These are phyloP conservation scores for Agrotis clavis DNA, from an alignment of 2,888 invertebrate genomes.

Conservation along the genomic window DNA sequence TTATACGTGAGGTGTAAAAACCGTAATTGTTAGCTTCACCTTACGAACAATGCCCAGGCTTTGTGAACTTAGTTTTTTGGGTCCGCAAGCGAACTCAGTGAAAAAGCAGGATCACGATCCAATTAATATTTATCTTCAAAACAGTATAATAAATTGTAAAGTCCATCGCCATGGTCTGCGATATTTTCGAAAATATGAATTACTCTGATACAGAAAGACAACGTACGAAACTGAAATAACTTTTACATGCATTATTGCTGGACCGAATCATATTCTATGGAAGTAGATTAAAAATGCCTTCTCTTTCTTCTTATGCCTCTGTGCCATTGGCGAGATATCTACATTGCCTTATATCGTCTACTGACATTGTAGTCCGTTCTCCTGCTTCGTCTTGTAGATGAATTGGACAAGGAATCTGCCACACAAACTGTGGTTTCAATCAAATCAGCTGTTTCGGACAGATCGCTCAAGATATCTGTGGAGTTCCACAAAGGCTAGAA, in stretches of 20 bases:
- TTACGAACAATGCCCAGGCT: constrained; percentile 24
- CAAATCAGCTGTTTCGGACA: no score
- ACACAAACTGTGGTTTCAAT: no score
- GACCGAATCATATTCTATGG: constrained; percentile 4
- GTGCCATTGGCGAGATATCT: no score
- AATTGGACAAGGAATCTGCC: no score
- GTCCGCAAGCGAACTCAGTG: neutral
- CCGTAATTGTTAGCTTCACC: constrained; percentile 37
- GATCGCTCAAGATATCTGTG: no score
- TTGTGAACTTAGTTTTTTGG: constrained; percentile 31
- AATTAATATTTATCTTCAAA: neutral
- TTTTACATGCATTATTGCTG: neutral
- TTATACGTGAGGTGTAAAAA: constrained; percentile 29
- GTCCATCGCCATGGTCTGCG: neutral
- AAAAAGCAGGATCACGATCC: constrained; percentile 12
- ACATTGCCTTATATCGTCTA: no score
- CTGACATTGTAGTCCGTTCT: no score
- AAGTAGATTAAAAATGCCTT: neutral
- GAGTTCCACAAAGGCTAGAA: no score
- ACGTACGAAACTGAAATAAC: neutral
- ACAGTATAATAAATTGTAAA: neutral
- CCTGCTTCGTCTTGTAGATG: no score
- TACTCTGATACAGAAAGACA: neutral
- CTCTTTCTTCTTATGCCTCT: neutral
- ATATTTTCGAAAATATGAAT: neutral